Evolutionary conservation across 2,888 invertebrate species (phyloP).

Genomic region (Tuta absoluta): DNA sequence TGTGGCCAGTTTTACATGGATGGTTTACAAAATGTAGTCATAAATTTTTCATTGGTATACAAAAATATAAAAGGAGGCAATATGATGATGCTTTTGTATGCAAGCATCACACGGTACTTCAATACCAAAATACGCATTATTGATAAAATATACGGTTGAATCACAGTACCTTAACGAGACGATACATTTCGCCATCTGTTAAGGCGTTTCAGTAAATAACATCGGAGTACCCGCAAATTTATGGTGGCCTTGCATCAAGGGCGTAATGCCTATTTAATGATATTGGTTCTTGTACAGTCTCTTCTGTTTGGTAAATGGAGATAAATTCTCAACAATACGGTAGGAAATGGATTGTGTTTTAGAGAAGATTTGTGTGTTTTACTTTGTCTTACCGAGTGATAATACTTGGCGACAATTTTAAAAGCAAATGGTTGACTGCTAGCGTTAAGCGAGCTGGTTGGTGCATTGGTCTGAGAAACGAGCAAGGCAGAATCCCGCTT

Average conservation of each 20-base stretch:
- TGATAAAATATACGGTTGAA: neutral
- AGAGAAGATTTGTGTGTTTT: neutral
- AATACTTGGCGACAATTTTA: neutral
- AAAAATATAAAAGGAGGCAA: no score
- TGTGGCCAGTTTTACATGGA: no score
- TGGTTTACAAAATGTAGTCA: no score
- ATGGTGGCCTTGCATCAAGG: constrained; percentile 39
- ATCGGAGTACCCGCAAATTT: constrained; percentile 42
- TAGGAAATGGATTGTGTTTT: neutral
- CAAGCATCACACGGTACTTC: no score
- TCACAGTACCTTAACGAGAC: neutral
- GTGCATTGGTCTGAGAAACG: no score
- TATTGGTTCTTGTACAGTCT: constrained; percentile 39
- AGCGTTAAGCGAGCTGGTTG: no score
- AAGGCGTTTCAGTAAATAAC: constrained; percentile 46
- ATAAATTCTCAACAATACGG: neutral
- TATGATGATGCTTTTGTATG: no score
- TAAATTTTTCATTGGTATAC: no score
- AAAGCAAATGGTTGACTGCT: neutral
- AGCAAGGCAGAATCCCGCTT: no score
- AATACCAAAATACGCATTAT: no score
- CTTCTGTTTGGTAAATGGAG: neutral
- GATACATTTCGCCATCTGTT: constrained; percentile 28
- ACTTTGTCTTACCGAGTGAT: neutral
- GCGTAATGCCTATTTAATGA: constrained; percentile 46